Evolutionary conservation across 2,888 invertebrate species (phyloP).

Genomic region (Dascillus cervinus): DNA sequence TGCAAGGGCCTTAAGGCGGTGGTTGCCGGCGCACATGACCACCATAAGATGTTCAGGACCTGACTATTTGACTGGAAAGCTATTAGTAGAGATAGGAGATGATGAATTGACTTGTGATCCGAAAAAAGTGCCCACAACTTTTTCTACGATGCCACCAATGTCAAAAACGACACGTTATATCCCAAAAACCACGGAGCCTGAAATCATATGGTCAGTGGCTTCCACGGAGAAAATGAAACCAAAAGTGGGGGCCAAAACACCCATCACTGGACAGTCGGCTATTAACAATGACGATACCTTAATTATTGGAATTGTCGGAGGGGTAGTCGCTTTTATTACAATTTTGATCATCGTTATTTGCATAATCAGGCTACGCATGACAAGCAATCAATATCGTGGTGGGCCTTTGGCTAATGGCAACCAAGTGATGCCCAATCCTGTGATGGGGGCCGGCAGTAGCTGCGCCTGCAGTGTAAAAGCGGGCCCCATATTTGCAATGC

Average conservation of each 20-base stretch:
- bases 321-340: constrained; percentile 85
- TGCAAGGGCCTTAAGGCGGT: constrained; percentile 68
- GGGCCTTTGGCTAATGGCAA: constrained; percentile 58
- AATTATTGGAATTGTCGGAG: constrained; percentile 92
- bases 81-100: constrained; percentile 69
- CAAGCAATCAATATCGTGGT: constrained; percentile 64
- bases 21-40: constrained; percentile 63
- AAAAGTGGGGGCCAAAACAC: constrained; percentile 50
- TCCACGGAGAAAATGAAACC: constrained; percentile 55
- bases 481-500: constrained; percentile 49
- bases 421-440: constrained; percentile 27
- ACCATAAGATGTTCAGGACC: constrained; percentile 58
- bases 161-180: constrained; percentile 48
- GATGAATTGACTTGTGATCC: constrained; percentile 75
- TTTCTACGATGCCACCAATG: constrained; percentile 15
- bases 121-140: constrained; percentile 48
- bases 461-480: constrained; percentile 47
- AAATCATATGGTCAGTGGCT: constrained; percentile 86
- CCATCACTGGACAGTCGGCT: constrained; percentile 49
- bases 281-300: constrained; percentile 82
- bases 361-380: constrained; percentile 56
- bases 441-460: constrained; percentile 47
- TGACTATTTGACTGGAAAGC: constrained; percentile 58
- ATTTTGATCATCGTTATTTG: constrained; percentile 85
- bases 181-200: constrained; percentile 65